A percentile compares a stretch with the other conserved stretches of the same genome.
phyloP scores from a whole-genome alignment of 1,140 invertebrate species.

The Solenopsis invicta region DNA sequence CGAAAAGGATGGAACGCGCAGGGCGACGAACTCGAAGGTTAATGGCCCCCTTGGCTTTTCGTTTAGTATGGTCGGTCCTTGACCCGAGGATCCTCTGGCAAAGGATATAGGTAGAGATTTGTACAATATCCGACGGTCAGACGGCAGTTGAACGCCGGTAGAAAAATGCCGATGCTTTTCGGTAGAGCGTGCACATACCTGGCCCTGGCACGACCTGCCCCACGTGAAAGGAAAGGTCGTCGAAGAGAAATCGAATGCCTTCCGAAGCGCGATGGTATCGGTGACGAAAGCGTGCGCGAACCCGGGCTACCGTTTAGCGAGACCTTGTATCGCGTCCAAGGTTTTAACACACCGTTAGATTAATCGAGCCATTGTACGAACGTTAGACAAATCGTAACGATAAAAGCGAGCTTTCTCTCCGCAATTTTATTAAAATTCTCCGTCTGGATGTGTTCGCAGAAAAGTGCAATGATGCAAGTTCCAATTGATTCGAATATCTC shows the following conservation, averaged over 20 bases:
- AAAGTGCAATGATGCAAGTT: not conserved
- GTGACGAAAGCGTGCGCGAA: constrained; percentile 63
- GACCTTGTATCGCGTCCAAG: constrained; percentile 72
- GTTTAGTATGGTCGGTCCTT: constrained; percentile 46
- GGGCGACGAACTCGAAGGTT: constrained; percentile 57
- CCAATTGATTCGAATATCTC: not conserved
- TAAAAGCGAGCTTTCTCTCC: not conserved
- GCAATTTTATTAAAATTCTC: not conserved
- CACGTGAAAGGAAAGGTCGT: constrained; percentile 76
- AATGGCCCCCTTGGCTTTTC: constrained; percentile 65
- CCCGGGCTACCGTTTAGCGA: constrained; percentile 42
- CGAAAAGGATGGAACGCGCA: constrained; percentile 65
- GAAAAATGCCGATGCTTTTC: constrained; percentile 65
- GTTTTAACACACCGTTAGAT: constrained; percentile 60
- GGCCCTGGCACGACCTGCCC: constrained; percentile 75
- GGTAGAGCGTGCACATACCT: constrained; percentile 64
- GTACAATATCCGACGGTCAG: constrained; percentile 36
- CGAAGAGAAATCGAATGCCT: constrained; percentile 71
- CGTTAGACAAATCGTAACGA: not conserved
- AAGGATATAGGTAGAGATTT: constrained; percentile 47
- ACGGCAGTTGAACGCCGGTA: constrained; percentile 46
- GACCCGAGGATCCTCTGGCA: constrained; percentile 66
- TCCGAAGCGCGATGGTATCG: constrained; percentile 64
- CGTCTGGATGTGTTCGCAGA: not conserved
- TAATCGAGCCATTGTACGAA: constrained; percentile 21